Percentiles rank a stretch among this genome's conserved stretches.
These are phyloP conservation scores for Myioborus melanocephalus DNA, from an alignment of 2,797 vertebrate species.

Conservation along the genomic window DNA sequence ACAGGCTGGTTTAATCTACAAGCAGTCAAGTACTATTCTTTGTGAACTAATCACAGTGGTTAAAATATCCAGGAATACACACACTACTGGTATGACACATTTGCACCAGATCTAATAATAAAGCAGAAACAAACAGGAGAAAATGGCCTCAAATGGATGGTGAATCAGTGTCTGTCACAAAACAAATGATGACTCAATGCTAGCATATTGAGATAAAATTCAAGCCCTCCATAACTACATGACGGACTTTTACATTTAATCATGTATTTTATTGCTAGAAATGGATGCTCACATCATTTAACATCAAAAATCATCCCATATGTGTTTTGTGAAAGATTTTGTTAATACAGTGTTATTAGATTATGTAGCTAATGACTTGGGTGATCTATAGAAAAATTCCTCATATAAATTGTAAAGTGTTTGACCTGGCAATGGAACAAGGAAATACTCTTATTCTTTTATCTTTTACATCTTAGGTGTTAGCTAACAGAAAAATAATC, in stretches of 20 bases:
- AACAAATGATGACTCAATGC: constrained; percentile 70
- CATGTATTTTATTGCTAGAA: constrained; percentile 68
- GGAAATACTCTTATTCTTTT: background rate
- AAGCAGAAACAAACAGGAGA: constrained; percentile 52
- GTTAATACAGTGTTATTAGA: constrained; percentile 47
- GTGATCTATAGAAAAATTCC: constrained; percentile 42
- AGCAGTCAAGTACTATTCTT: constrained; percentile 10
- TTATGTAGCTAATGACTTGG: constrained; percentile 57
- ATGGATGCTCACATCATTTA: constrained; percentile 58
- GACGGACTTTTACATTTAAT: constrained; percentile 75
- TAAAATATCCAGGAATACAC: constrained; percentile 39
- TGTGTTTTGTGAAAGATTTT: constrained; percentile 50
- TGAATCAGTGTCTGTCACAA: constrained; percentile 64
- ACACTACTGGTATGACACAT: constrained; percentile 5
- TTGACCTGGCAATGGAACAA: constrained; percentile 11
- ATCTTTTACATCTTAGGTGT: constrained; percentile 29
- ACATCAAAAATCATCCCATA: constrained; percentile 46
- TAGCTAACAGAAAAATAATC: constrained; percentile 60
- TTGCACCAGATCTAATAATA: constrained; percentile 56
- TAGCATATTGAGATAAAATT: constrained; percentile 68
- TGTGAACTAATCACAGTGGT: constrained; percentile 39
- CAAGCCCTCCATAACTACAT: constrained; percentile 61
- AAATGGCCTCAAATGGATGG: constrained; percentile 65
- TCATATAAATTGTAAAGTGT: constrained; percentile 59
- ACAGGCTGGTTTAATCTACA: constrained; percentile 3